Base-by-base conservation (phyloP, 2,113 vertebrate genomes). In the Grallaria varia region DNA sequence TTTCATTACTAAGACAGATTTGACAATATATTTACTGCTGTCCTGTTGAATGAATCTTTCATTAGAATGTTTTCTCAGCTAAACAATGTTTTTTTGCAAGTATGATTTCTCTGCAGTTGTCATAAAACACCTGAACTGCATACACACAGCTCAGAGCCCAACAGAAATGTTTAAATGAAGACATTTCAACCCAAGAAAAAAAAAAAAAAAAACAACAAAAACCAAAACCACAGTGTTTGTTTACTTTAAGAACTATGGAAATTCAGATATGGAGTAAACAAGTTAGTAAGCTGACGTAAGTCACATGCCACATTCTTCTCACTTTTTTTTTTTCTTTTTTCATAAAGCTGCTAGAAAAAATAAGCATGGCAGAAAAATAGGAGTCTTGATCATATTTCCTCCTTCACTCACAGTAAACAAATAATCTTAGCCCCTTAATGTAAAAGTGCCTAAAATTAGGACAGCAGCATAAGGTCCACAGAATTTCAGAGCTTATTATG, bases 401-500 rank as follows among this genome's bases (percentile, higher is more conserved):
- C 21, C 35, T 59, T 87, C 42, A 50, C 4, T 33, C 23, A 86
- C 42, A 64, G 6, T 45, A 93, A 87, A 68, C 0, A 4, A 87
- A 74, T 63, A 71, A 8, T 39, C 14, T 60, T 59, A 69, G 62
- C 25, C 10, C 10, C 4, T 35, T 55, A 68, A 79, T 58, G 31
- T 45, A 87, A 87, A 91, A 44, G 50, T 74, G 33, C 11, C 37
- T 81, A 84, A 88, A 95, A 87, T 89, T 78, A 87, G n/a, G 49
- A 37, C 30, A 84, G 53, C 53, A 78, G 49, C 39, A 69, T 31
- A 80, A 80, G 64, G 13, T 82, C 16, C 53, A 68, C 18, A 50
- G 40, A 91, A 80, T 80, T 92, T 77, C 44, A 78, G 62, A 76
- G 27, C 16, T 95, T 94, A 78, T 92, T 60, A 68, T 64, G 40